These are phyloP conservation scores for Calliscelio sp. DNA, from an alignment of 2,888 invertebrate genomes.

Conservation along the genomic window DNA sequence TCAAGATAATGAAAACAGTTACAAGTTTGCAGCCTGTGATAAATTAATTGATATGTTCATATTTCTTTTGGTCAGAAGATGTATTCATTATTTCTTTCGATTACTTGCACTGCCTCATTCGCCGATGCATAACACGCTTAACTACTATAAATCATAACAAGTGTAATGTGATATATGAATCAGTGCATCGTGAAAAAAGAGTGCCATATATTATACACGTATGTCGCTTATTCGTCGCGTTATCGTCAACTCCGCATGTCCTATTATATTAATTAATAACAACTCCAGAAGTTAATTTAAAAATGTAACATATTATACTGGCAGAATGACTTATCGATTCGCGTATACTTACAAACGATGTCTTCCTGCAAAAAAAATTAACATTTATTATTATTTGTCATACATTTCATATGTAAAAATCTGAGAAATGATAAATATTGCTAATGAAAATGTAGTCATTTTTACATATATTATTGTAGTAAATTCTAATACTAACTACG, in stretches of 20 bases:
- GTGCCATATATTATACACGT: conserved; percentile 14
- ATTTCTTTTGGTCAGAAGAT: conserved; percentile 11
- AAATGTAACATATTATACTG: background rate
- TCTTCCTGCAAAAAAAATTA: too few relatives aligned
- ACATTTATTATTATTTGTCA: too few relatives aligned
- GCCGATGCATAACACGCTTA: conserved; percentile 7
- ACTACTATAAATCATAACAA: conserved; percentile 27
- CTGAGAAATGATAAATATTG: too few relatives aligned
- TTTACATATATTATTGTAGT: too few relatives aligned
- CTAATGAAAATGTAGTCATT: too few relatives aligned
- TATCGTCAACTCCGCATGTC: background rate
- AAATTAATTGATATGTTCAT: conserved; percentile 25
- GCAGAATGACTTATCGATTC: too few relatives aligned
- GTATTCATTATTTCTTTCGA: conserved; percentile 16
- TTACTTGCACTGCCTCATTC: conserved; percentile 13
- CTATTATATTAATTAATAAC: conserved; percentile 8
- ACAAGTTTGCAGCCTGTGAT: background rate
- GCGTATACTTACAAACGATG: too few relatives aligned
- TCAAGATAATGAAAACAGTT: conserved; percentile 10
- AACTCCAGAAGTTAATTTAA: background rate
- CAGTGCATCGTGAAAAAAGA: conserved; percentile 14
- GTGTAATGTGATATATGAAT: conserved; percentile 33
- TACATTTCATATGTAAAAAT: too few relatives aligned
- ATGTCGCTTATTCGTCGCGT: conserved; percentile 4
- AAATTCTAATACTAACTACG: too few relatives aligned